phyloP scores from a whole-genome alignment of 1,140 invertebrate species.

The Aradophagus sp. region DNA sequence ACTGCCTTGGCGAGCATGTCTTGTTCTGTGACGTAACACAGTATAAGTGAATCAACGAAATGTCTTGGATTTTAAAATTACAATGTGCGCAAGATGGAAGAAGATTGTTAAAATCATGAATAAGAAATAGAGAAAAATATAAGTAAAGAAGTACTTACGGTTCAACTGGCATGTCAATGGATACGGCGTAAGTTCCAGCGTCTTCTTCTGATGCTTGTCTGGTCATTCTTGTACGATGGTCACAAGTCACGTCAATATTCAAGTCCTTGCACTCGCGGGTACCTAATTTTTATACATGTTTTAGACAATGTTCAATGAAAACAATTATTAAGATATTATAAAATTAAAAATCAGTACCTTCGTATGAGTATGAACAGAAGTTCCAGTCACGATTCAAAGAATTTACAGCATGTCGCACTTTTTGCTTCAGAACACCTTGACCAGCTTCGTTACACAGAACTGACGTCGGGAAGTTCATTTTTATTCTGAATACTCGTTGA shows the following conservation, averaged over 20 bases:
- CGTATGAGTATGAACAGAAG: slow-evolving; percentile 91
- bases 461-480: slow-evolving; percentile 94
- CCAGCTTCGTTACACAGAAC: slow-evolving; percentile 95
- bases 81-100: slow-evolving; percentile 15
- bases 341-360: slow-evolving; percentile 74
- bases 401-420: slow-evolving; percentile 90
- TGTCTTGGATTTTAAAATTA: slow-evolving; percentile 20
- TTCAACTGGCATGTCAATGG: slow-evolving; percentile 86
- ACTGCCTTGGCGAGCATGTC: slow-evolving; percentile 76
- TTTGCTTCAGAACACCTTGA: slow-evolving; percentile 90
- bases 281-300: slow-evolving; percentile 62
- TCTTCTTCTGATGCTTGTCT: slow-evolving; percentile 76
- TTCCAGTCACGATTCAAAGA: slow-evolving; percentile 94
- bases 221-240: slow-evolving; percentile 79
- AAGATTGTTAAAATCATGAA: neutral
- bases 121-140: slow-evolving; percentile 5
- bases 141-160: slow-evolving; percentile 79
- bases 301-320: too few species aligned
- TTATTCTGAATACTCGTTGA: slow-evolving; percentile 93
- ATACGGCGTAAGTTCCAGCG: slow-evolving; percentile 84
- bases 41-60: slow-evolving; percentile 61
- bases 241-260: slow-evolving; percentile 91
- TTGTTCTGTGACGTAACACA: slow-evolving; percentile 72
- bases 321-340: too few species aligned
- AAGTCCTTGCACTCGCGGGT: slow-evolving; percentile 89